Conservation (phyloP, 2,888 invertebrate genomes). For the Sphaerophoria taeniata region DNA sequence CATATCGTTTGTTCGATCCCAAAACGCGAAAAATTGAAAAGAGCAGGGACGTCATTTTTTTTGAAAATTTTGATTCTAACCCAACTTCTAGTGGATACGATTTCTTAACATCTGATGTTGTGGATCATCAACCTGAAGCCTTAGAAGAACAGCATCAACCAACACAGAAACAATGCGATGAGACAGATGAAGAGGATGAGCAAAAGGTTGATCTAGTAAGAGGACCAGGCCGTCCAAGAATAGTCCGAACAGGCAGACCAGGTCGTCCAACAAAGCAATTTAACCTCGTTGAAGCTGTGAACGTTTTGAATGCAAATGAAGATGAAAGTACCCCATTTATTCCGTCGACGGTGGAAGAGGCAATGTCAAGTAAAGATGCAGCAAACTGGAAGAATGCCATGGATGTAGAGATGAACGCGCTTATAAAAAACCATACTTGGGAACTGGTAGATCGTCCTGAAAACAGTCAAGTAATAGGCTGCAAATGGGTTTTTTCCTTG, state of each 20-base stretch:
- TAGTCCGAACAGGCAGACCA: neutral
- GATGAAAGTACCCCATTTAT: neutral
- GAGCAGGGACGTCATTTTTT: slow-evolving; percentile 28
- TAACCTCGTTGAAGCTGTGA: slow-evolving; percentile 1
- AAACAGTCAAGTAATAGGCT: slow-evolving; percentile 11
- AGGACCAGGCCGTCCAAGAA: neutral
- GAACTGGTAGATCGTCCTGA: slow-evolving; percentile 14
- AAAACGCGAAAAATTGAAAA: slow-evolving; percentile 21
- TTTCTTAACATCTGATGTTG: neutral
- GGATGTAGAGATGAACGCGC: neutral
- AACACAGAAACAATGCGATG: neutral
- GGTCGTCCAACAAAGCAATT: slow-evolving; percentile 8
- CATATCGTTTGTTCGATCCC: slow-evolving; percentile 36
- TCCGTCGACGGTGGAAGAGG: neutral
- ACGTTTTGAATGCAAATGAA: neutral
- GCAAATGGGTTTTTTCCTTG: slow-evolving; percentile 15
- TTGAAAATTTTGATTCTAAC: slow-evolving; percentile 8
- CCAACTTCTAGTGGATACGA: neutral
- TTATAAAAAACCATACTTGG: slow-evolving; percentile 22
- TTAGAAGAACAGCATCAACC: neutral
- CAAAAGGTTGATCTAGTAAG: neutral
- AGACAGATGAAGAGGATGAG: neutral
- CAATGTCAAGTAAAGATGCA: slow-evolving; percentile 1
- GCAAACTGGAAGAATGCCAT: slow-evolving; percentile 9
- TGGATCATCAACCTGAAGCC: neutral